A percentile compares a stretch with the other conserved stretches of the same genome.
Conservation (phyloP, 2,888 invertebrate species). For the Tetanocera ferruginea region DNA sequence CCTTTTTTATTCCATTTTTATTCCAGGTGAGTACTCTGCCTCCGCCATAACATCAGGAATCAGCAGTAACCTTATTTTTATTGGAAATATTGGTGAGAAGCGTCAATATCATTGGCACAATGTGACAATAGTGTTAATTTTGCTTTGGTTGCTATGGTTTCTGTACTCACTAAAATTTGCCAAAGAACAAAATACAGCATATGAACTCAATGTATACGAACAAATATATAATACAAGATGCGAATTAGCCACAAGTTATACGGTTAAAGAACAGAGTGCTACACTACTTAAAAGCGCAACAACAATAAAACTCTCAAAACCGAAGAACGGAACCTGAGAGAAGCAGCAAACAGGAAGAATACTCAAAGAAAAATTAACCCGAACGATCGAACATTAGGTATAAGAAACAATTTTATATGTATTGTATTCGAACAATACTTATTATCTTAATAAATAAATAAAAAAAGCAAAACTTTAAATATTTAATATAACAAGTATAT, state of each 20-base stretch:
- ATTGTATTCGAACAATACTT: constrained; percentile 2
- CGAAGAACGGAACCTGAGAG: constrained; percentile 4
- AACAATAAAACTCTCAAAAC: constrained; percentile 6
- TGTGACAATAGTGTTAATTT: constrained; percentile 54
- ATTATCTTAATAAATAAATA: neutral
- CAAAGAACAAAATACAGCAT: neutral
- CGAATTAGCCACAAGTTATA: constrained; percentile 22
- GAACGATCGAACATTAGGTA: constrained; percentile 18
- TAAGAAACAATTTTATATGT: constrained; percentile 11
- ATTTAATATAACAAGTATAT: too few relatives aligned
- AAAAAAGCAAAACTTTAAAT: neutral
- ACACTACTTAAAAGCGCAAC: neutral
- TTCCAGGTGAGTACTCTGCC: constrained; percentile 68
- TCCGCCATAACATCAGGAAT: constrained; percentile 68
- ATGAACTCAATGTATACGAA: neutral
- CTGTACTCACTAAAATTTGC: constrained; percentile 51
- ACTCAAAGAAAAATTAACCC: constrained; percentile 3
- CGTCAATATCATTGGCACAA: constrained; percentile 47
- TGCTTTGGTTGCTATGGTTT: constrained; percentile 63
- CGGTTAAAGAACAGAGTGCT: neutral
- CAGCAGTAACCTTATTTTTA: constrained; percentile 31
- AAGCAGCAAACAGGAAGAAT: neutral
- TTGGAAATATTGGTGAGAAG: constrained; percentile 10
- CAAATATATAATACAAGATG: neutral
- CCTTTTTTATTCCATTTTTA: constrained; percentile 10